These are phyloP conservation scores for Bergia puertoricense DNA, from an alignment of 92 coral and sea anemone species.

Conservation along the genomic window DNA sequence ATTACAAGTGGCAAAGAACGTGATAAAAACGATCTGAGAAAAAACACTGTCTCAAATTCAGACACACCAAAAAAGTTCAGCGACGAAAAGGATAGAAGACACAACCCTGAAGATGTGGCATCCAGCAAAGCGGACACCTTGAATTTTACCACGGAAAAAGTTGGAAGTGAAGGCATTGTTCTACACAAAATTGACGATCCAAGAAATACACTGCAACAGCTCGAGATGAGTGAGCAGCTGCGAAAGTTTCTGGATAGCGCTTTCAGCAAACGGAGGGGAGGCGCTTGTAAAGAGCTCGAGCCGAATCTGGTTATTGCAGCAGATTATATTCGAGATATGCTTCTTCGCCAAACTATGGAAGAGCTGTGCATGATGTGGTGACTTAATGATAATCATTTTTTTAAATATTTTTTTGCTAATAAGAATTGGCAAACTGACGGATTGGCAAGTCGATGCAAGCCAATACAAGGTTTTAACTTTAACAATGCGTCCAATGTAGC, in stretches of 20 bases:
- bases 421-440: neutral
- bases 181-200: slow-evolving; percentile 32
- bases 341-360: slow-evolving; percentile 91
- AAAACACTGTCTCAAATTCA: neutral
- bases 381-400: neutral
- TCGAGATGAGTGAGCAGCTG: slow-evolving; percentile 55
- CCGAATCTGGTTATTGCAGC: slow-evolving; percentile 60
- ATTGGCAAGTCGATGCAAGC: neutral
- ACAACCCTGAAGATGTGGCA: neutral
- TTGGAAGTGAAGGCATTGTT: slow-evolving; percentile 34
- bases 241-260: slow-evolving; percentile 55
- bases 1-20: neutral
- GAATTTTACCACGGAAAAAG: neutral
- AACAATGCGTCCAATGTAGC: neutral
- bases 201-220: slow-evolving; percentile 37
- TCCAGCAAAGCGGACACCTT: neutral
- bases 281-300: slow-evolving; percentile 69
- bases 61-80: neutral
- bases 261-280: slow-evolving; percentile 56
- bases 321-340: slow-evolving; percentile 75
- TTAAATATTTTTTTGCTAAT: too few species aligned
- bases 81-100: neutral
- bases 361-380: slow-evolving; percentile 96
- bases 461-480: neutral
- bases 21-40: neutral